A percentile compares a stretch with the other conserved stretches of the same genome.
These are phyloP conservation scores for Myocastor coypus DNA, from an alignment of 2,113 vertebrate genomes.

Conservation along the genomic window DNA sequence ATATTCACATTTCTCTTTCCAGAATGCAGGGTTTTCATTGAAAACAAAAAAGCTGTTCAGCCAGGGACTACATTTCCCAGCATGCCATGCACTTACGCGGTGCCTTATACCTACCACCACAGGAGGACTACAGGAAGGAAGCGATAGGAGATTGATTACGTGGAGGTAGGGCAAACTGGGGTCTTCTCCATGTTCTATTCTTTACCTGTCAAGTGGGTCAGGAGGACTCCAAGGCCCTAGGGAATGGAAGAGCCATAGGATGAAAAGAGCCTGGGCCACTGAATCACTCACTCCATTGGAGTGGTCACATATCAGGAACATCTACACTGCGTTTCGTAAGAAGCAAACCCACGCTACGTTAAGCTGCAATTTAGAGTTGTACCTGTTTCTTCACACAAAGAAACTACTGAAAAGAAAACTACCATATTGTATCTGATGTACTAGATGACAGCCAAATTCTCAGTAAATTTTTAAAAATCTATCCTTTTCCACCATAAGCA, in stretches of 20 bases:
- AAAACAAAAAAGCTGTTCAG: not conserved
- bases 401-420: slow-evolving; percentile 13
- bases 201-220: not conserved
- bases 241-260: not conserved
- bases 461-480: not conserved
- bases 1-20: not conserved
- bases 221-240: not conserved
- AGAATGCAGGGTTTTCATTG: not conserved
- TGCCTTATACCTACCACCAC: not conserved
- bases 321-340: not conserved
- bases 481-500: not conserved
- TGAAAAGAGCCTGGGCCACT: not conserved
- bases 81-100: not conserved
- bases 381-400: slow-evolving; percentile 22
- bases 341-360: not conserved
- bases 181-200: not conserved
- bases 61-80: slow-evolving; percentile 64
- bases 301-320: not conserved
- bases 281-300: not conserved
- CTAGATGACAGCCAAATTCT: not conserved
- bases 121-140: not conserved
- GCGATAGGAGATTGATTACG: not conserved
- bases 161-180: not conserved
- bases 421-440: not conserved
- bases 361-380: slow-evolving; percentile 1